Evolutionary conservation across 2,888 invertebrate species (phyloP).

Genomic region (Drosophila anomalata): DNA sequence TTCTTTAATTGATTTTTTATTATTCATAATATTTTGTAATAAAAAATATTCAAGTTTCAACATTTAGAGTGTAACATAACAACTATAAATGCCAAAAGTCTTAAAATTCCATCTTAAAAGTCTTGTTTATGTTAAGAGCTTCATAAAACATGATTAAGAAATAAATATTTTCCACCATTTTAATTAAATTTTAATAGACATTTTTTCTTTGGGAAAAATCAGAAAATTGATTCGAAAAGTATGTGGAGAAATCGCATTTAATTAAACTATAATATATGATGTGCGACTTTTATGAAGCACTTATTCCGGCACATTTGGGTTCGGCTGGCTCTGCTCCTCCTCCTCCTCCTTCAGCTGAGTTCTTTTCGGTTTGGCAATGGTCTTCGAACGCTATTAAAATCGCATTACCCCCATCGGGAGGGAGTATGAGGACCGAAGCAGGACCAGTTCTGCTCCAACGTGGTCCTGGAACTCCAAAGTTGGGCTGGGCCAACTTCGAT

Average conservation of each 20-base stretch:
- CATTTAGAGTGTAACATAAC: too few relatives aligned
- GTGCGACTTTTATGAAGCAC: constrained; percentile 46
- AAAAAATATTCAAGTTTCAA: too few relatives aligned
- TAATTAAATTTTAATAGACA: background rate
- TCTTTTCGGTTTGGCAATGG: constrained; percentile 30
- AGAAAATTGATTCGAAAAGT: background rate
- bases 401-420: constrained; percentile 32
- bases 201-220: constrained; percentile 1
- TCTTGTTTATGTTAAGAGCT: too few relatives aligned
- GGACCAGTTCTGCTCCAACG: constrained; percentile 38
- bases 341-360: background rate
- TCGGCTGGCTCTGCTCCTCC: constrained; percentile 12
- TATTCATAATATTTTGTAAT: too few relatives aligned
- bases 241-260: constrained; percentile 19
- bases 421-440: background rate
- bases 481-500: constrained; percentile 38
- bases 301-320: constrained; percentile 54
- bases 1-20: background rate
- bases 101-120: too few relatives aligned
- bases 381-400: constrained; percentile 43
- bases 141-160: too few relatives aligned
- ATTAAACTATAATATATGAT: constrained; percentile 37
- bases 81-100: too few relatives aligned
- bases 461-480: constrained; percentile 35
- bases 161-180: background rate